Evolutionary conservation across 2,797 vertebrate genomes (phyloP), one percentile per base, ranked within the genome.

Genomic region (Enteromius treurensis): DNA sequence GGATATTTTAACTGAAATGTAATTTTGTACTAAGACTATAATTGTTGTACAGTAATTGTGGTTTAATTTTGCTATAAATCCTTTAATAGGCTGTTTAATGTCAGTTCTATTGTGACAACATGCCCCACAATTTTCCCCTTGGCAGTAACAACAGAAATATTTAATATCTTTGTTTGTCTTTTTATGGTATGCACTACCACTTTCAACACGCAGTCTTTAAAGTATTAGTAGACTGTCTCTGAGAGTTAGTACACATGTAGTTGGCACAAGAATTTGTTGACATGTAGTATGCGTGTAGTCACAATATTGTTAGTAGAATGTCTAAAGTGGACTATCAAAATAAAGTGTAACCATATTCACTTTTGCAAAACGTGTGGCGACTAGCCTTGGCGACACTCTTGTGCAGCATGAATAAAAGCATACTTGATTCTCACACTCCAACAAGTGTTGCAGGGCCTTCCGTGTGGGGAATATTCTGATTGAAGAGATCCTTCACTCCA

Each of bases 401-500:
- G 6, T 17, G 55, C 67, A 32, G 49, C 13, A 68, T 9, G 49
- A 29, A 40, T 55, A 82, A 82, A 68, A 67, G 71, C 60, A 58
- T 55, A 68, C 64, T 76, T 58, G 47, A 76, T 77, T 32, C 62
- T 68, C 47, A 77, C 47, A 77, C 47, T 76, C 71, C 62, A 68
- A 82, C 23, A 68, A 82, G 81, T 82, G 80, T 37, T 81, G 55
- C 51, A 49, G 65, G 51, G 71, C 76, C 77, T 60, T 42, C 40
- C 49, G 29, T 80, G 65, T 21, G 3, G 26, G 47, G 68, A 55
- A 51, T 53, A 55, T 78, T 65, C 74, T 79, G 47, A 85, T 78
- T 49, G 45, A 82, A 78, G 75, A 82, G 80, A 60, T 82, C 73
- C 71, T 85, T 62, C 53, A 80, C 75, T 80, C 19, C 40, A 55